Base-by-base conservation (phyloP, 2,113 vertebrate species). In the Rhagologus leucostigma region DNA sequence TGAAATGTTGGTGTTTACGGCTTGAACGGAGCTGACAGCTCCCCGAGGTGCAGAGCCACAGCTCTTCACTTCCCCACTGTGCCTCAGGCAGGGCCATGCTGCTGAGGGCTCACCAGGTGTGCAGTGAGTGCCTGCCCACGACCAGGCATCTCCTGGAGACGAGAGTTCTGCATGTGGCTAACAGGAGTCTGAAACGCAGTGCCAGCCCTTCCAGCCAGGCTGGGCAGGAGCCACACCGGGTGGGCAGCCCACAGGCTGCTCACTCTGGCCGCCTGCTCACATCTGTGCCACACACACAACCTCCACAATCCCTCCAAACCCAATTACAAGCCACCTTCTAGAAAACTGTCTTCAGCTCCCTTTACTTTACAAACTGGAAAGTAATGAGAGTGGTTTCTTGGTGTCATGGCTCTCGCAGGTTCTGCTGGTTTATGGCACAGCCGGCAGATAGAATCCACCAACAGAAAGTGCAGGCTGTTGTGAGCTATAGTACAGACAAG, bases 141-240 rank as follows among this genome's bases (percentile, higher is more conserved):
- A 10, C 26, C 56, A 20, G 42, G 19, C 9, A 4, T 0, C 16
- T 57, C n/a, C 57, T 8, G 41, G 44, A 37, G 4, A 19, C 3
- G 0, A 4, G 30, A 32, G 19, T 0, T 44, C 68, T 27, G 13
- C 3, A 0, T 1, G 2, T 0, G 4, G 13, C 52, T 30, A 37
- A 33, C 0, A 3, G 22, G 21, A 52, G 9, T 2, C 9, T 0
- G 0, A 32, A 16, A 30, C 0, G 0, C 32, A 8, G 24, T 1
- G 6, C 32, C 39, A 46, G 59, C 9, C n/a, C 57, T 13, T 5
- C 39, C 60, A 41, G 41, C 14, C 75, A 22, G 35, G 41, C 35
- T 56, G 75, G 65, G 20, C 67, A 44, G 59, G 12, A 59, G 59
- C 11, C 15, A 20, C 6, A 18, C 4, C 2, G 1, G 3, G 21